Evolutionary conservation across 2,888 invertebrate genomes (phyloP), one percentile per base, ranked within the genome.

Genomic region (Patella ulyssiponensis): DNA sequence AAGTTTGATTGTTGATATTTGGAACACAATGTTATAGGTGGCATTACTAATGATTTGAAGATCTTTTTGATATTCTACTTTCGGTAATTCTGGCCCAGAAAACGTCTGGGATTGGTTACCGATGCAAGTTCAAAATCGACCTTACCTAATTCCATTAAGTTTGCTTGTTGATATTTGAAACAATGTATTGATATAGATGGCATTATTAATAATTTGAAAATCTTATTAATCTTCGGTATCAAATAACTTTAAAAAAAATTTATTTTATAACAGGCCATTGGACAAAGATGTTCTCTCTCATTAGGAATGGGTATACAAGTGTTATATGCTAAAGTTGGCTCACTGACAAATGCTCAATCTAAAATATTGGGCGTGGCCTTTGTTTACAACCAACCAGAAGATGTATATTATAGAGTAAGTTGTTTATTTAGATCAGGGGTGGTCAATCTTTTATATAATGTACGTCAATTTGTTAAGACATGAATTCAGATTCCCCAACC

Each of bases 261-360:
- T 27, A 54, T 17, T 27, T 74, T 20, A 33, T 44, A 27, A 11
- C 23, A 76, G 76, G 33, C 72, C 23, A 75, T 64, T 33, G 80
- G 76, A 9, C 77, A 80, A 69, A 79, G 78, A 7, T 88, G 88
- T 74, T 64, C 73, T 1, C 79, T 88, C 70, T 84, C 84, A 3
- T 83, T 89, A 75, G 91, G 91, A 5, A 79, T 91, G 79, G 87
- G 90, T 74, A 86, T 91, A 23, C 90, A 92, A 83, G 86, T 92
- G 14, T 77, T 93, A 76, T 93, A 93, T 88, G 92, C 94, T 7
- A 92, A 92, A 74, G 91, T 93, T 3, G 93, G 93, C 2, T 88
- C 92, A 0, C 85, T 92, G 3, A 88, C 88, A 69, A 92, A 92
- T 79, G 93, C 93, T 3, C 93, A 93, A 84, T 88, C 92, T 20